Evolutionary conservation across 2,113 vertebrate genomes (phyloP), one percentile per base, ranked within the genome.

Genomic region (Nansenia antarctica): DNA sequence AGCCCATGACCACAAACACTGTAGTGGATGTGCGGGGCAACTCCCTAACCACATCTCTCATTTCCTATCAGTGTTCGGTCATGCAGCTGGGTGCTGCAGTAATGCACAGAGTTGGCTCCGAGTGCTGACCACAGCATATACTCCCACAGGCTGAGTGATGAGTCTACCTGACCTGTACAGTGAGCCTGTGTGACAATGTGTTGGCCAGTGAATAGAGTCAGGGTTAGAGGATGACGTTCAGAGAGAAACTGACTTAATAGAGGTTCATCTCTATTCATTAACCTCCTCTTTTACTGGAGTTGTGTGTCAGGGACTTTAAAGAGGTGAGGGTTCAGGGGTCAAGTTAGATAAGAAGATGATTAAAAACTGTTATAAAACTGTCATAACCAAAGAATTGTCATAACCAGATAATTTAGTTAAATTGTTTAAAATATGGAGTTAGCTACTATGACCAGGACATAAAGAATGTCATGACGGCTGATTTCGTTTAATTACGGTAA

Each of bases 211-310:
- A 49, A 15, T n/a, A 49, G 18, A 20, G 2, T 3, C 18, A 58
- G 70, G 54, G 62, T 76, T 76, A n/a, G 74, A 80, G 62, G 72
- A 66, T n/a, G n/a, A n/a, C n/a, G n/a, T n/a, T n/a, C n/a, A n/a
- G n/a, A n/a, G n/a, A n/a, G n/a, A n/a, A n/a, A n/a, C n/a, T n/a
- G n/a, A n/a, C n/a, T n/a, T n/a, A n/a, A n/a, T n/a, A n/a, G n/a
- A n/a, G n/a, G n/a, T n/a, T n/a, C n/a, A n/a, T n/a, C n/a, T n/a
- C n/a, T n/a, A n/a, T n/a, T n/a, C n/a, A n/a, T n/a, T n/a, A n/a
- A n/a, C n/a, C n/a, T n/a, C n/a, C n/a, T n/a, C n/a, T n/a, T n/a
- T n/a, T n/a, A n/a, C n/a, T 47, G 72, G 77, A 45, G 65, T 3
- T 24, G 53, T 18, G 20, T 63, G 35, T 5, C 11, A 37, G 35